These are phyloP conservation scores for Acrobeloides nanus DNA, from an alignment of 2,888 invertebrate species.

Conservation along the genomic window DNA sequence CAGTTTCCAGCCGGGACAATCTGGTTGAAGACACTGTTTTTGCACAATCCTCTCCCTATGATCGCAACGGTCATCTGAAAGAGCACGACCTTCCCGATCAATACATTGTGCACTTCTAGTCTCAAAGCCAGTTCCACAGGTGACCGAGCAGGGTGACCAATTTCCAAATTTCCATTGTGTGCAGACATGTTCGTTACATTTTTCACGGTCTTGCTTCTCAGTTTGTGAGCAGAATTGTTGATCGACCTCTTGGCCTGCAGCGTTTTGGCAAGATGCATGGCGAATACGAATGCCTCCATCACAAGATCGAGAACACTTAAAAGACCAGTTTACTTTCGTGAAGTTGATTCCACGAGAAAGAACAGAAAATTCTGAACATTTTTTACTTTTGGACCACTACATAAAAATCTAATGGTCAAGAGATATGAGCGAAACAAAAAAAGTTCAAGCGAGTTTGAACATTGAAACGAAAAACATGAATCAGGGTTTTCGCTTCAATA, in stretches of 20 bases:
- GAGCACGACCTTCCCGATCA: constrained; percentile 19
- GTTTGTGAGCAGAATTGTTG: constrained; percentile 17
- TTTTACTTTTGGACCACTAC: no score
- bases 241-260: constrained; percentile 49
- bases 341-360: no score
- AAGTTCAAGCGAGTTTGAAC: not conserved
- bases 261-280: constrained; percentile 55
- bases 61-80: constrained; percentile 34
- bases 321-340: no score
- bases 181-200: constrained; percentile 47
- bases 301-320: constrained; percentile 56
- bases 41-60: constrained; percentile 34
- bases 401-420: no score
- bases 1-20: constrained; percentile 55
- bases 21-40: constrained; percentile 53
- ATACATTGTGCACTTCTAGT: constrained; percentile 40
- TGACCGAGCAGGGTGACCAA: constrained; percentile 49
- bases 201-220: constrained; percentile 27
- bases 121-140: constrained; percentile 51
- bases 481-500: no score
- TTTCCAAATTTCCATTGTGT: constrained; percentile 42
- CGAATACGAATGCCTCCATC: constrained; percentile 56
- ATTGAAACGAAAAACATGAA: not conserved
- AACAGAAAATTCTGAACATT: no score
- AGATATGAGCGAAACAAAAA: no score